Evolutionary conservation across 2,113 vertebrate genomes (phyloP).

Genomic region (Chrysemys picta): DNA sequence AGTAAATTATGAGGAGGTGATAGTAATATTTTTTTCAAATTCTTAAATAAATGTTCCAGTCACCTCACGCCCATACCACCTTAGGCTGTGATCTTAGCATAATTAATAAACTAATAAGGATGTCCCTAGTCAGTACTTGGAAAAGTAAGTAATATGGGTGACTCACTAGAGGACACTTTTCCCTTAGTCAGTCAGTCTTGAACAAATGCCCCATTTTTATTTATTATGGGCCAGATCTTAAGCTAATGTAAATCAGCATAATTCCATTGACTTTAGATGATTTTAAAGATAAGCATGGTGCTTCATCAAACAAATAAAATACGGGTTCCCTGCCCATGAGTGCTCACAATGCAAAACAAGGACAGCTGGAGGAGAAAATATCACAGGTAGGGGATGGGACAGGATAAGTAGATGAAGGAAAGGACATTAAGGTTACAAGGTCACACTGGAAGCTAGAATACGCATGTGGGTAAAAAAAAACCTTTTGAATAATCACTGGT

Average conservation of each 20-base stretch:
- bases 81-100: background rate
- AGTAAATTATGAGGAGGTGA: conserved; percentile 18
- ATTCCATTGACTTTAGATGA: background rate
- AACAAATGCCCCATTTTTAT: fast-evolving
- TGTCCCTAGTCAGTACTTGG: background rate
- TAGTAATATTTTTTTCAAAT: background rate
- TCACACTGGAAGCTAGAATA: conserved; percentile 3
- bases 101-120: background rate
- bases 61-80: conserved; percentile 9
- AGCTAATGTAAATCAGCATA: background rate
- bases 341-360: background rate
- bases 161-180: background rate
- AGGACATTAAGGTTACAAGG: background rate
- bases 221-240: background rate
- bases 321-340: fast-evolving
- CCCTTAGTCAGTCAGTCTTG: background rate
- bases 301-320: background rate
- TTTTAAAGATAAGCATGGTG: background rate
- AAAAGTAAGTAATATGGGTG: background rate
- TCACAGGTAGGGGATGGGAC: background rate
- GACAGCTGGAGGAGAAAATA: background rate
- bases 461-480: background rate
- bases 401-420: background rate
- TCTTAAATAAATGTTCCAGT: conserved; percentile 54
- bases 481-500: background rate